These are phyloP conservation scores for Melanerpes aurifrons DNA, from an alignment of 2,113 vertebrate species.

Conservation along the genomic window DNA sequence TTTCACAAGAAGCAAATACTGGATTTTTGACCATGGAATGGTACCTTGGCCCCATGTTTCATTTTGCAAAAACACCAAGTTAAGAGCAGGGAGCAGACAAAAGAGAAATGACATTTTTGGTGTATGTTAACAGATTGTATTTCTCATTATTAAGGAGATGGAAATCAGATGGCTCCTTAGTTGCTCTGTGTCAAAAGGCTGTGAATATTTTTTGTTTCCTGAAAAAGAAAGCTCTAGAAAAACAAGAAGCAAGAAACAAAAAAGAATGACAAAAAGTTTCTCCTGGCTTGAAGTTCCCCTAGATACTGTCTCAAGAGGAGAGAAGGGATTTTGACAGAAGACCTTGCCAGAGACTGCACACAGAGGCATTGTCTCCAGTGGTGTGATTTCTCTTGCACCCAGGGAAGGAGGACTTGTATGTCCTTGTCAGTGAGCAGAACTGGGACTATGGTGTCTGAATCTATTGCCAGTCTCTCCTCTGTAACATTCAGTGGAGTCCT, in stretches of 20 bases:
- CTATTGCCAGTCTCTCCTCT: fast-evolving
- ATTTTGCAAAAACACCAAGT: neutral
- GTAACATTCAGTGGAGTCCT: neutral
- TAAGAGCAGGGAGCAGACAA: neutral
- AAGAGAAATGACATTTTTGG: neutral
- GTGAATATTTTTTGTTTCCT: neutral
- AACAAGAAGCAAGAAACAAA: neutral
- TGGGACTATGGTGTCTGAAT: neutral
- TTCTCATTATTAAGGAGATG: neutral
- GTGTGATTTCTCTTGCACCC: neutral
- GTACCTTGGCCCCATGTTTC: neutral
- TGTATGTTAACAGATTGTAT: neutral
- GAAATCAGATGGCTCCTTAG: neutral
- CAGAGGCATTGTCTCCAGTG: neutral
- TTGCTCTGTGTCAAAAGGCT: neutral
- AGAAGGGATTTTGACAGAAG: neutral
- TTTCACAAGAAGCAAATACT: neutral
- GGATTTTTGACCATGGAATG: neutral
- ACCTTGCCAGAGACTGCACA: neutral
- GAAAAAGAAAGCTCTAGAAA: neutral
- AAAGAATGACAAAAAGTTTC: neutral
- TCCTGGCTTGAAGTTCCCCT: neutral
- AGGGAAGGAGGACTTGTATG: neutral
- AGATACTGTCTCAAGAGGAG: neutral
- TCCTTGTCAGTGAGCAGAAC: neutral